Conservation (phyloP, 2,113 vertebrate species). For the Setophaga kirtlandii region DNA sequence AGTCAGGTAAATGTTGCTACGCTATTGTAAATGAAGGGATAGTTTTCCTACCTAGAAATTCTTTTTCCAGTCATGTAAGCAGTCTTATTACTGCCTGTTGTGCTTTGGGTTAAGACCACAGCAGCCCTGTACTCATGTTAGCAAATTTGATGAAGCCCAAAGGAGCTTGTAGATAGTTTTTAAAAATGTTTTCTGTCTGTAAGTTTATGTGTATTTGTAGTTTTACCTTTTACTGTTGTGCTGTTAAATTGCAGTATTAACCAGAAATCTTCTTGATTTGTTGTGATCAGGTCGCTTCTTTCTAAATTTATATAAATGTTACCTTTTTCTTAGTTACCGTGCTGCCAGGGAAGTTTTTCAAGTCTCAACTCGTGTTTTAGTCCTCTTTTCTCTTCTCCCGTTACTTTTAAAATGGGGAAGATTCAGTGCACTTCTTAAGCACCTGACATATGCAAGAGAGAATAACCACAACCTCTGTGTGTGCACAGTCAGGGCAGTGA, state of each 20-base stretch:
- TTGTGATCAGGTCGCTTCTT: background rate
- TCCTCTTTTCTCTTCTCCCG: background rate
- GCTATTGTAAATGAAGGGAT: background rate
- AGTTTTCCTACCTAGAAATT: background rate
- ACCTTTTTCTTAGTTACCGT: background rate
- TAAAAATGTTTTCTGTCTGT: background rate
- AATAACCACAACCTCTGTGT: background rate
- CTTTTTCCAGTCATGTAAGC: background rate
- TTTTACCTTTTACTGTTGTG: background rate
- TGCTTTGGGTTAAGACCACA: background rate
- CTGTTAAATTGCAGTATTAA: background rate
- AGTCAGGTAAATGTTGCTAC: slow-evolving; percentile 82
- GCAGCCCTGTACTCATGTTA: background rate
- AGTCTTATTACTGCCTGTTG: background rate
- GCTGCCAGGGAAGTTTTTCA: background rate
- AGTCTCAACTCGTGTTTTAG: accelerated
- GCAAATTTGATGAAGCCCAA: background rate
- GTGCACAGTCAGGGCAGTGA: background rate
- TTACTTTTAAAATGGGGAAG: background rate
- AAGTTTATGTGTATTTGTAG: background rate
- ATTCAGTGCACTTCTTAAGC: background rate
- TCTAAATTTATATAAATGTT: background rate
- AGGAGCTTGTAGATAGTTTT: background rate
- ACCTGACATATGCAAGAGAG: background rate
- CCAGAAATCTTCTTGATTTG: background rate